A percentile compares a stretch with the other conserved stretches of the same genome.
Conservation (phyloP, 2,113 vertebrate species). For the Cololabis saira region DNA sequence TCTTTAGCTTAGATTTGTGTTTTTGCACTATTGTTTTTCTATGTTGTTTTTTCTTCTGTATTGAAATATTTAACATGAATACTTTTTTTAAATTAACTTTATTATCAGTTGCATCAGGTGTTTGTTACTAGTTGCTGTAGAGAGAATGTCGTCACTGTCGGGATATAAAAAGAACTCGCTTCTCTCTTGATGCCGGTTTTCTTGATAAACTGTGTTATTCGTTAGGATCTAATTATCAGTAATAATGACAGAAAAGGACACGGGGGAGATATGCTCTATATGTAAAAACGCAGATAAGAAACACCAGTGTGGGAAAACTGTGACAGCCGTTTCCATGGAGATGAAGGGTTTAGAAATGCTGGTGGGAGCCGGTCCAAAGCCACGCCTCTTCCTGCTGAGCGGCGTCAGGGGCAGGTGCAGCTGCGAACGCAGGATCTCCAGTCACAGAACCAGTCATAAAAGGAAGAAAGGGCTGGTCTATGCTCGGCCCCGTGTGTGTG, state of each 20-base stretch:
- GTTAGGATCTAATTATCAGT: not conserved
- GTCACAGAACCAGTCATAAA: slow-evolving; percentile 20
- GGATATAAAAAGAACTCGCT: too few relatives aligned
- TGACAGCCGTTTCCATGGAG: slow-evolving; percentile 51
- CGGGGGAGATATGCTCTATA: slow-evolving; percentile 8
- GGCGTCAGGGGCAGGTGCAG: slow-evolving; percentile 73
- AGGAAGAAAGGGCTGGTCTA: slow-evolving; percentile 17
- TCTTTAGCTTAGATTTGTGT: too few relatives aligned
- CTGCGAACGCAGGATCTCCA: slow-evolving; percentile 38
- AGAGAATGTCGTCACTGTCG: too few relatives aligned
- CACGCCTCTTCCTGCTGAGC: slow-evolving; percentile 64
- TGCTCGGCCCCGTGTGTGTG: slow-evolving; percentile 28
- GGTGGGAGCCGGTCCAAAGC: slow-evolving; percentile 52
- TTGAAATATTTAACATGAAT: too few relatives aligned
- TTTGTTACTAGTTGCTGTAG: too few relatives aligned
- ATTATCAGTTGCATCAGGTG: too few relatives aligned
- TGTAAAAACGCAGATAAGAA: slow-evolving; percentile 23
- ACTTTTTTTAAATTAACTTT: too few relatives aligned
- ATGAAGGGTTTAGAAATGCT: slow-evolving; percentile 49
- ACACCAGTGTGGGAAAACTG: slow-evolving; percentile 28
- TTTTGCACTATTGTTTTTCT: too few relatives aligned
- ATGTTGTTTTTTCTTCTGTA: too few relatives aligned
- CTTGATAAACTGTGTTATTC: not conserved
- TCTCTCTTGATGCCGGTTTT: not conserved
- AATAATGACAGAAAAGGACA: not conserved